These are phyloP conservation scores for Bombus cullumanus DNA, from an alignment of 1,140 invertebrate species.

Conservation along the genomic window DNA sequence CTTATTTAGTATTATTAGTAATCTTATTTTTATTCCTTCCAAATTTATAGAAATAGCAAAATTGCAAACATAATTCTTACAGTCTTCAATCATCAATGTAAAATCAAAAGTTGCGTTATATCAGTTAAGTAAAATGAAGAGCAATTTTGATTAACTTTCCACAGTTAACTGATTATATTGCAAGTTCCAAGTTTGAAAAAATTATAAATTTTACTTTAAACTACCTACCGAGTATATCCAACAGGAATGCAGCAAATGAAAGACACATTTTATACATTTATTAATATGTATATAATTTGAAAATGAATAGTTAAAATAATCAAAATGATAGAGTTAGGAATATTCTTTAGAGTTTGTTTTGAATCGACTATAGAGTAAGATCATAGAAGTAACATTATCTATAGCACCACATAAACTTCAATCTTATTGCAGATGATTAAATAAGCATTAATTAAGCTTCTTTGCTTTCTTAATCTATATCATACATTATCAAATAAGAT, in stretches of 20 bases:
- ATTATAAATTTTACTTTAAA: not conserved
- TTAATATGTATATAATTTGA: not conserved
- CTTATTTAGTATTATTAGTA: not conserved
- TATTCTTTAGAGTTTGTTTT: too few relatives aligned
- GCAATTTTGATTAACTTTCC: not conserved
- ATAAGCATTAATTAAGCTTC: not conserved
- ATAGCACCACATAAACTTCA: not conserved
- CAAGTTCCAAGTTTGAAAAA: not conserved
- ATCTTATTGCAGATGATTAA: too few relatives aligned
- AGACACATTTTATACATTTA: conserved; percentile 14
- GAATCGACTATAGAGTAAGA: too few relatives aligned
- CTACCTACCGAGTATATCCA: conserved; percentile 26
- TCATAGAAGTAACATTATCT: not conserved
- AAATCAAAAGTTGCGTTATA: too few relatives aligned
- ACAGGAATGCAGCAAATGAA: conserved; percentile 30
- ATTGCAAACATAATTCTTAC: too few relatives aligned
- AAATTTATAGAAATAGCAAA: not conserved
- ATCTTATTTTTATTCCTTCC: too few relatives aligned
- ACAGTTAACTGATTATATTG: not conserved
- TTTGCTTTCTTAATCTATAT: too few relatives aligned
- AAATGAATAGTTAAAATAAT: not conserved
- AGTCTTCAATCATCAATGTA: too few relatives aligned
- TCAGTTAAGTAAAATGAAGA: too few relatives aligned
- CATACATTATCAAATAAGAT: not conserved
- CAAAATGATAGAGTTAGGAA: too few relatives aligned